Base-by-base conservation (phyloP, 2,888 invertebrate species). In the Leptinotarsa peninsularis region DNA sequence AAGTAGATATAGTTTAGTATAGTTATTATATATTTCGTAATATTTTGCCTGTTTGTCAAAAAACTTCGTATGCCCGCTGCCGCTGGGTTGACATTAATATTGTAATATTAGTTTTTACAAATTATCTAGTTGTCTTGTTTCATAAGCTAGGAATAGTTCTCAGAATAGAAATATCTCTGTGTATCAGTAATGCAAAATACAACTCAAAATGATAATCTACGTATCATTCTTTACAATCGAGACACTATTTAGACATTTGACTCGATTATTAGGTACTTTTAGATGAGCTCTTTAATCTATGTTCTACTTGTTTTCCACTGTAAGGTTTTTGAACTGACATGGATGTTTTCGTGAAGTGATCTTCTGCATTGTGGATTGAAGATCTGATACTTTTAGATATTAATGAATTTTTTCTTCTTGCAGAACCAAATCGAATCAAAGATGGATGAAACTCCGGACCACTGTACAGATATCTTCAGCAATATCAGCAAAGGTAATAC, bases 401-500 rank as follows among this genome's bases (percentile, higher is more conserved):
- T 21, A 21, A 66, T 75, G 50, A n/a, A 33, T 75, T 23, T 68
- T 78, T 82, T 80, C 78, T 75, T 78, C 74, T 86, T 90, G 76
- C 92, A 96, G 96, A 93, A 95, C 95, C 87, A 95, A 95, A 89
- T 95, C 96, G 87, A 97, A 96, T 89, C 96, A 97, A 88, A 92
- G 97, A 90, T 98, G 98, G 96, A 95, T 97, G 94, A 97, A 98
- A 89, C 91, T 98, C 81, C 91, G 98, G 82, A 97, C 96, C 73
- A 98, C 98, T 68, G 97, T 97, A 84, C 96, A 97, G 89, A 91
- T 97, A 85, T 96, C 96, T 82, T 95, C 96, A 78, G 96, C 97
- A 72, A 94, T 94, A 85, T 95, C 95, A 79, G 80, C 81, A 89
- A 96, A 96, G 90, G 88, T 88, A 84, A 82, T 71, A 23, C 10